Conservation (phyloP, 1,140 invertebrate genomes). For the Drosophila busckii region DNA sequence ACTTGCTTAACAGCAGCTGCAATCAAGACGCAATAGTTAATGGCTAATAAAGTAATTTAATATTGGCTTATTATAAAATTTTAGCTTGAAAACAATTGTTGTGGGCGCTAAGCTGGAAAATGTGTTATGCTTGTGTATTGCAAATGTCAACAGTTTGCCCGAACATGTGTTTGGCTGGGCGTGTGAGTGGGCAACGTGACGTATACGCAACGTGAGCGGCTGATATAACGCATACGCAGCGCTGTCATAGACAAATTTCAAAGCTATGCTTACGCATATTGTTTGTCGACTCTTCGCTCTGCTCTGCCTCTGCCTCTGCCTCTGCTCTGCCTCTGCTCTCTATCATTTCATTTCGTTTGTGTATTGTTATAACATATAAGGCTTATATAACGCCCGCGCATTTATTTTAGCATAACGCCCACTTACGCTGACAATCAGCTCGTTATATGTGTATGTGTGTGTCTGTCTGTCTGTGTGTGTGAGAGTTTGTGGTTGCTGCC, state of each 20-base stretch:
- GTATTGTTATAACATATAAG: conserved; percentile 11
- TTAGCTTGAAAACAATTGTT: no score
- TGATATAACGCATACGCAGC: conserved; percentile 57
- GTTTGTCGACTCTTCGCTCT: not conserved
- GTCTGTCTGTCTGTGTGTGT: no score
- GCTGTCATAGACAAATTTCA: conserved; percentile 4
- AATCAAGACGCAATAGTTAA: no score
- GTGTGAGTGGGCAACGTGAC: conserved; percentile 36
- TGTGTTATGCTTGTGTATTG: conserved; percentile 22
- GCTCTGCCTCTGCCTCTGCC: not conserved
- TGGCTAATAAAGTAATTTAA: no score
- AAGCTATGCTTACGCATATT: conserved; percentile 1
- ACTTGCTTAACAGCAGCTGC: no score
- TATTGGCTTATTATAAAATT: no score
- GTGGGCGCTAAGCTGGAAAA: not conserved
- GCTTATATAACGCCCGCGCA: conserved; percentile 23
- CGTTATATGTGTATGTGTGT: no score
- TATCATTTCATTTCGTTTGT: conserved; percentile 12
- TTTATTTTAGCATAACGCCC: no score
- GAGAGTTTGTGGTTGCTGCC: no score
- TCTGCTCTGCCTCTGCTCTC: conserved; percentile 17
- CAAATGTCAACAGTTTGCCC: no score
- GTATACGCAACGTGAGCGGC: conserved; percentile 43
- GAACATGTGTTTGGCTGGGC: no score
- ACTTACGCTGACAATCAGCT: no score